These are phyloP conservation scores for Equus przewalskii DNA, from an alignment of 2,113 vertebrate species.

Conservation along the genomic window DNA sequence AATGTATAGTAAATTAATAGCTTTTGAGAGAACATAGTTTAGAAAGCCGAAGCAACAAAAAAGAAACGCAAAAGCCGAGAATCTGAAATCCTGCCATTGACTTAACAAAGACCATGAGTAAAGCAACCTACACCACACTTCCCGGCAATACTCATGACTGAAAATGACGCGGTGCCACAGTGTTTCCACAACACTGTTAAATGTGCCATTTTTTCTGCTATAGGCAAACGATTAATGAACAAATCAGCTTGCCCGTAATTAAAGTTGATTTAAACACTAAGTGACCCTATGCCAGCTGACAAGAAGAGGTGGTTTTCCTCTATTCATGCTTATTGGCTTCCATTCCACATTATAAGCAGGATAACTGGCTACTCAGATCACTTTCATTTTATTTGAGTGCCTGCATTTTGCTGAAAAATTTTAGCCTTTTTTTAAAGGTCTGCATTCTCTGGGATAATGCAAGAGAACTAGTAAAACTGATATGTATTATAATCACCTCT, in stretches of 20 bases:
- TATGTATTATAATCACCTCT: background rate
- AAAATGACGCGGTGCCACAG: background rate
- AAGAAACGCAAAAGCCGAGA: background rate
- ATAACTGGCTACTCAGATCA: background rate
- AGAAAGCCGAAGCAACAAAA: background rate
- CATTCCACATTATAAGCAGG: background rate
- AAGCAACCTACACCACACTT: background rate
- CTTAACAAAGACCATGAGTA: background rate
- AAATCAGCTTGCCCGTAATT: conserved; percentile 4
- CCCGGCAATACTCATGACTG: background rate
- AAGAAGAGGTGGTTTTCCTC: background rate
- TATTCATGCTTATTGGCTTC: background rate
- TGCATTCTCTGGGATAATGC: background rate
- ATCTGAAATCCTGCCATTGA: background rate
- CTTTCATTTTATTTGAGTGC: background rate
- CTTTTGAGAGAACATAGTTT: background rate
- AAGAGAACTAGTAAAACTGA: conserved; percentile 46
- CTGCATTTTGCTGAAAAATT: conserved; percentile 21
- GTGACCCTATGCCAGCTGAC: background rate
- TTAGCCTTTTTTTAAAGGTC: conserved; percentile 12
- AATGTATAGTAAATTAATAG: conserved; percentile 15
- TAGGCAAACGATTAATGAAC: conserved; percentile 30
- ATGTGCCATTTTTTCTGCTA: background rate
- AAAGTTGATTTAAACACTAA: conserved; percentile 61
- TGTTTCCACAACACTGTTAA: background rate